Evolutionary conservation across 2,888 invertebrate genomes (phyloP), one percentile per base, ranked within the genome.

Genomic region (Vannuccia rotundouncinata): DNA sequence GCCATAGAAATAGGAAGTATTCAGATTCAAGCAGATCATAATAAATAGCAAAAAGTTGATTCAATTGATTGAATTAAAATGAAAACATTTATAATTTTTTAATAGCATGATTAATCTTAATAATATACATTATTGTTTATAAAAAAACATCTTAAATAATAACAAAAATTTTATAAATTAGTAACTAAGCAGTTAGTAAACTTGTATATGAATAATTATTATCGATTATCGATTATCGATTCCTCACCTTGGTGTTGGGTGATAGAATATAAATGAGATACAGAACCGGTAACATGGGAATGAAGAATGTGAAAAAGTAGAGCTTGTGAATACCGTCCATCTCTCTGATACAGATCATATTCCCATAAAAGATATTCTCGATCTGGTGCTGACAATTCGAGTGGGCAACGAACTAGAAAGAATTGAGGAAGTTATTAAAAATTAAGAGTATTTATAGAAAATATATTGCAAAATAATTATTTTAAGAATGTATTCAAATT

Each of bases 361-460:
- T 29, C n/a, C 81, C 81, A 73, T 82, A 82, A 76, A 79, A 82
- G 10, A 31, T 78, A 28, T 66, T 79, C 30, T 80, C 78, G 29
- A 82, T 29, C 30, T 82, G 81, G 59, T 82, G 81, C 45, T 82
- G 82, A 59, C 82, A 82, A 31, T 82, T 82, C 22, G 82, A 75
- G 29, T 82, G 82, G 22, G 81, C 78, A 25, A 82, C 82, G 77
- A 82, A 82, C 82, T 82, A 77, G 45, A n/a, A n/a, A n/a, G n/a
- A n/a, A n/a, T n/a, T n/a, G n/a, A n/a, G n/a, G n/a, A n/a, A n/a
- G n/a, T n/a, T n/a, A n/a, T n/a, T n/a, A n/a, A n/a, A n/a, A n/a
- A n/a, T n/a, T n/a, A n/a, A n/a, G n/a, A n/a, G n/a, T n/a, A n/a
- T n/a, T n/a, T n/a, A n/a, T n/a, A n/a, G n/a, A n/a, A n/a, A n/a